Conservation (phyloP, 2,113 vertebrate genomes). For the Lethenteron camtschaticum region DNA sequence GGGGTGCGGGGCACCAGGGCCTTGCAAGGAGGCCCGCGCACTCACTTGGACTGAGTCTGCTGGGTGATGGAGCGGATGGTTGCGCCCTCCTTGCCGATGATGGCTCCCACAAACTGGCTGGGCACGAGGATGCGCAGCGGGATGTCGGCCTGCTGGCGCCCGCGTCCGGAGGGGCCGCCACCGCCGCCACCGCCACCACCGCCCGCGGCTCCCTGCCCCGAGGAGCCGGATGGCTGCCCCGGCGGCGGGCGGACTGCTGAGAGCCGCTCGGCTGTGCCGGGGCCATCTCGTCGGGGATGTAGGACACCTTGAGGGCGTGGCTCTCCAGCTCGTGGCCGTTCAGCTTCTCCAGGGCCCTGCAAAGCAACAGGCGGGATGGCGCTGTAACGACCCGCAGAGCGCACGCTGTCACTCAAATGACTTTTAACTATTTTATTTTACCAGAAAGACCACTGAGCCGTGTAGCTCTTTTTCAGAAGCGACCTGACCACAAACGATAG, state of each 20-base stretch:
- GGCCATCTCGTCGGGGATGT: conserved; percentile 73
- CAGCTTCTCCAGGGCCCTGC: conserved; percentile 79
- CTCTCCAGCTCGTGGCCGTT: conserved; percentile 82
- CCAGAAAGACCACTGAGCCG: too few relatives aligned
- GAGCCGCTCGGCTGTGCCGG: conserved; percentile 39
- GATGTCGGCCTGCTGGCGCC: conserved; percentile 46
- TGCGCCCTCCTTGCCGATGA: conserved; percentile 88
- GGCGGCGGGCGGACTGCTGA: conserved; percentile 14
- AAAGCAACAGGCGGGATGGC: not conserved
- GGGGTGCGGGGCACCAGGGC: too few relatives aligned
- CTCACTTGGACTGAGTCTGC: conserved; percentile 95
- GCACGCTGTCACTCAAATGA: too few relatives aligned
- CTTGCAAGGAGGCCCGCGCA: not conserved
- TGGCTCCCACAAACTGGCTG: conserved; percentile 87
- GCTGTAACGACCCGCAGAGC: too few relatives aligned
- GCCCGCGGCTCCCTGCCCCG: not conserved
- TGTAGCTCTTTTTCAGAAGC: too few relatives aligned
- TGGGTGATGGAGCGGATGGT: conserved; percentile 95
- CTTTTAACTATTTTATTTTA: too few relatives aligned
- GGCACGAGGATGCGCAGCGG: conserved; percentile 76
- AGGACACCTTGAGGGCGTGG: conserved; percentile 73
- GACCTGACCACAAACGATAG: too few relatives aligned
- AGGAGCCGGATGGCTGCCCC: too few relatives aligned
- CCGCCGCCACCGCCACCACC: conserved; percentile 52
- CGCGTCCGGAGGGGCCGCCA: conserved; percentile 15